Percentiles rank a stretch among this genome's conserved stretches.
phyloP scores from a whole-genome alignment of 2,113 vertebrate species.

The Anser brachyrhynchus region DNA sequence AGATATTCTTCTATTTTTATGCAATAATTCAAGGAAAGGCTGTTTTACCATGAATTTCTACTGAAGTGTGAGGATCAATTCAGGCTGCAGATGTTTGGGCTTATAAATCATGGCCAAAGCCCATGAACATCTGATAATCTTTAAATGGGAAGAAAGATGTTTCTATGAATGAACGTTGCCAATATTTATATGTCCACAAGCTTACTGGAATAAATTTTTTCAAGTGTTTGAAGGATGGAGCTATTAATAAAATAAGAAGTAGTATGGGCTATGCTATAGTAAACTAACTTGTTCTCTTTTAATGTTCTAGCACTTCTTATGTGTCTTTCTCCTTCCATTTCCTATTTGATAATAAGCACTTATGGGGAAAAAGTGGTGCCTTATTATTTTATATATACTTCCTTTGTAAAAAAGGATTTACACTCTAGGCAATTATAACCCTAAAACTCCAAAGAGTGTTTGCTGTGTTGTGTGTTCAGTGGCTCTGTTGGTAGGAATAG shows the following conservation, averaged over 20 bases:
- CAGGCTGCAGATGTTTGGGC: not conserved
- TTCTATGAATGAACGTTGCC: not conserved
- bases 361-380: not conserved
- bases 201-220: not conserved
- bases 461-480: not conserved
- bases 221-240: not conserved
- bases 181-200: not conserved
- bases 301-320: not conserved
- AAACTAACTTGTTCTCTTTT: not conserved
- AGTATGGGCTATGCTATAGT: not conserved
- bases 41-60: not conserved
- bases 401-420: not conserved
- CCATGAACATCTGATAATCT: not conserved
- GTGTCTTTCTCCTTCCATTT: not conserved
- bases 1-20: not conserved
- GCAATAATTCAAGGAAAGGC: not conserved
- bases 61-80: not conserved
- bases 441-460: not conserved
- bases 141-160: not conserved
- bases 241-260: not conserved
- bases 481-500: not conserved
- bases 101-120: not conserved
- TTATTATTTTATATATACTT: not conserved
- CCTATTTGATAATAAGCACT: not conserved
- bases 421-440: not conserved